Percentiles rank a stretch among this genome's conserved stretches.
phyloP scores from a whole-genome alignment of 1,140 invertebrate genomes.

The Drosophila auraria region DNA sequence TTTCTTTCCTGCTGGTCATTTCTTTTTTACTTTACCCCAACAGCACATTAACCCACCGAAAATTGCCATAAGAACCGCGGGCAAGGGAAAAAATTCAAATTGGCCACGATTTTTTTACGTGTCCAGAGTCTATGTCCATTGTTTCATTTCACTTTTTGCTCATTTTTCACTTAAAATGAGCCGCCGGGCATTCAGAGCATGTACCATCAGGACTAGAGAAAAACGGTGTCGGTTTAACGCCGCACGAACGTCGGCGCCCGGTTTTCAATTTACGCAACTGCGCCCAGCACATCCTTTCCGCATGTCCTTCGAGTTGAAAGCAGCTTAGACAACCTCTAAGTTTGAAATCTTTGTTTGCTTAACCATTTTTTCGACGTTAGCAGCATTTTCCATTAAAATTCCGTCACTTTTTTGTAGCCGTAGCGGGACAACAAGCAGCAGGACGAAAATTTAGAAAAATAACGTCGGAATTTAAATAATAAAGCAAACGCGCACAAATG shows the following conservation, averaged over 20 bases:
- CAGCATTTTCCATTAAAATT: slow-evolving; percentile 85
- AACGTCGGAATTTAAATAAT: slow-evolving; percentile 82
- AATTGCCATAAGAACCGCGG: slow-evolving; percentile 74
- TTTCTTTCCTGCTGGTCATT: slow-evolving; percentile 15
- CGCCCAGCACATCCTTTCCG: slow-evolving; percentile 76
- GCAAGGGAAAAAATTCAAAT: slow-evolving; percentile 81
- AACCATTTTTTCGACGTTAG: slow-evolving; percentile 68
- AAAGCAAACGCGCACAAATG: slow-evolving; percentile 82
- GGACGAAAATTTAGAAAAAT: slow-evolving; percentile 80
- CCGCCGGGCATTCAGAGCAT: slow-evolving; percentile 77
- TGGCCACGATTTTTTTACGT: slow-evolving; percentile 81
- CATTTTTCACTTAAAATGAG: slow-evolving; percentile 84
- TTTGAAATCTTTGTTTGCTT: slow-evolving; percentile 75
- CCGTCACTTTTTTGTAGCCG: slow-evolving; percentile 58
- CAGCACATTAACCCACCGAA: slow-evolving; percentile 82
- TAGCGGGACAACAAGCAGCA: slow-evolving; percentile 27
- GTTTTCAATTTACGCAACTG: slow-evolving; percentile 78
- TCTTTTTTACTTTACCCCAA: slow-evolving; percentile 75
- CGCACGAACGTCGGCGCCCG: slow-evolving; percentile 28
- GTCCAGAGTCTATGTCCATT: slow-evolving; percentile 57
- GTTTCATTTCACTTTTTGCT: slow-evolving; percentile 82
- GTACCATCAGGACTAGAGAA: slow-evolving; percentile 44
- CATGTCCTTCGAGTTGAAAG: slow-evolving; percentile 77
- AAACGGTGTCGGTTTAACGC: slow-evolving; percentile 42
- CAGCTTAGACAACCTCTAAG: slow-evolving; percentile 71